phyloP scores from a whole-genome alignment of 2,888 invertebrate species.

The Apomyelois bistriatella region DNA sequence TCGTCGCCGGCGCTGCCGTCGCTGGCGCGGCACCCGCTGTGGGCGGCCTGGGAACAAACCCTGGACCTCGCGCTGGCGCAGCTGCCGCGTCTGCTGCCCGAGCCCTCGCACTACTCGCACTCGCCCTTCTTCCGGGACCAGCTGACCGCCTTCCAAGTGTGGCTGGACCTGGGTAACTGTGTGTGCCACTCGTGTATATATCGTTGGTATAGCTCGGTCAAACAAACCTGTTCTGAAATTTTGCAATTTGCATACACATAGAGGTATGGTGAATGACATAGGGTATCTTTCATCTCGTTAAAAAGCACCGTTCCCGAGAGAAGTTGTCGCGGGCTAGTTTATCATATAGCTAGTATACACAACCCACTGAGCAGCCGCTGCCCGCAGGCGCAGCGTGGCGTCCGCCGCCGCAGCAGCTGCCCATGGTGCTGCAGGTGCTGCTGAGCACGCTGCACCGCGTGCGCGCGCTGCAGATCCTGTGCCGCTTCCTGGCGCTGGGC shows the following conservation, averaged over 20 bases:
- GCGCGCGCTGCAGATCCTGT: conserved; percentile 95
- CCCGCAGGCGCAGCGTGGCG: no score
- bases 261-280: no score
- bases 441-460: conserved; percentile 89
- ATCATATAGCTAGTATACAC: no score
- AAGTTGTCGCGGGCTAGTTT: no score
- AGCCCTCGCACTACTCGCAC: conserved; percentile 82
- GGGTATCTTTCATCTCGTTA: no score
- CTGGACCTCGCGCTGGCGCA: conserved; percentile 96
- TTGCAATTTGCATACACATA: no score
- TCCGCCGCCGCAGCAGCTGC: conserved; percentile 94
- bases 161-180: conserved; percentile 87
- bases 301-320: no score
- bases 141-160: conserved; percentile 97
- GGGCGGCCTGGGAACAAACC: conserved; percentile 99
- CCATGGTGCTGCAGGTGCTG: conserved; percentile 96
- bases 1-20: conserved; percentile 95
- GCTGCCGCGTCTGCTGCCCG: conserved; percentile 86
- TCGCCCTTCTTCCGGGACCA: conserved; percentile 98
- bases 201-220: no score
- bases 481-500: conserved; percentile 96
- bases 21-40: conserved; percentile 94
- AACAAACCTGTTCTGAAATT: no score
- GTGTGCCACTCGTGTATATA: conserved; percentile 9
- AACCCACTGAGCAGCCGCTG: no score